These are phyloP conservation scores for Odontothrips loti DNA, from an alignment of 2,888 invertebrate genomes.

Conservation along the genomic window DNA sequence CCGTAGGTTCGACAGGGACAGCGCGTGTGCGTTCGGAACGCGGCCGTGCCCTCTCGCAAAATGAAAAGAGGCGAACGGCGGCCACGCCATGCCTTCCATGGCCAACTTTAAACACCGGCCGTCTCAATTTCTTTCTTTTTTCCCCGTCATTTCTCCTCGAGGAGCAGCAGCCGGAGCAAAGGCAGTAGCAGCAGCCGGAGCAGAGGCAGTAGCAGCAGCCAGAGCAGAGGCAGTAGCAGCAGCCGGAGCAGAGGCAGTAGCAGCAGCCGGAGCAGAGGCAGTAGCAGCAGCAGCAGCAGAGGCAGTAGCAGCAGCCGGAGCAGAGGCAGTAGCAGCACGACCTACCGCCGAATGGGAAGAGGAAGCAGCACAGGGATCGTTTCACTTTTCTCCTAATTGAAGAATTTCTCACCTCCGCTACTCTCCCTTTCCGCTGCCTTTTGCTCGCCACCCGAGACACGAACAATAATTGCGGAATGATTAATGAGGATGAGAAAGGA, in stretches of 20 bases:
- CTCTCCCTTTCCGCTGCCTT: too few species aligned
- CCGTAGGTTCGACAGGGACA: background rate
- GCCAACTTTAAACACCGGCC: background rate
- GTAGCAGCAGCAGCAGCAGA: too few species aligned
- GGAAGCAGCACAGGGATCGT: background rate
- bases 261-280: background rate
- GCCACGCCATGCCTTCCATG: background rate
- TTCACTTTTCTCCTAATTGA: background rate
- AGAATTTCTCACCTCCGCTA: background rate
- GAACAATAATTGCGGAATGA: too few species aligned
- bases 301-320: background rate
- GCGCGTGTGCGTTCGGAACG: background rate
- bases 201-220: background rate
- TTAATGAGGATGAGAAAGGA: too few species aligned
- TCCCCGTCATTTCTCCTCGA: background rate
- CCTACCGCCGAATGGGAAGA: too few species aligned
- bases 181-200: background rate
- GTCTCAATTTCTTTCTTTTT: background rate
- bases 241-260: background rate
- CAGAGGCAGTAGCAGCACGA: background rate
- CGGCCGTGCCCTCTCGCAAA: background rate
- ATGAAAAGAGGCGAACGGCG: background rate
- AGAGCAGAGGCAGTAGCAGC: background rate
- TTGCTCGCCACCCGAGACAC: too few species aligned
- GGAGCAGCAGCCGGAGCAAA: background rate